phyloP scores from a whole-genome alignment of 2,797 vertebrate genomes.

The Phalloptychus januarius region DNA sequence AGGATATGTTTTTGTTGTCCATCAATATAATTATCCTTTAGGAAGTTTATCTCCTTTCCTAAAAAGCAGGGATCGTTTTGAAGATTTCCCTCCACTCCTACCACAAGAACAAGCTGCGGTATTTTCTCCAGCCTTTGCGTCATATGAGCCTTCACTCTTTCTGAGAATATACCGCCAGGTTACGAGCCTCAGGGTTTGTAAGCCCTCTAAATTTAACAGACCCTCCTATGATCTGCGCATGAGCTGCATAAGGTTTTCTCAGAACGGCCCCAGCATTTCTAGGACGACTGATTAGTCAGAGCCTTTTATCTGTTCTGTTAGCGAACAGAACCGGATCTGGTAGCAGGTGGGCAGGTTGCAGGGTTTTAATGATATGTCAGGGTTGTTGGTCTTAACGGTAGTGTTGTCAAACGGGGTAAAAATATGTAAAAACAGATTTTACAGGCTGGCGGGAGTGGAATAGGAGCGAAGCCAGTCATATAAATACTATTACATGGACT shows the following conservation, averaged over 20 bases:
- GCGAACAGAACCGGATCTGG: neutral
- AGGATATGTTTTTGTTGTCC: neutral
- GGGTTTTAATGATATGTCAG: neutral
- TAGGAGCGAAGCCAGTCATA: neutral
- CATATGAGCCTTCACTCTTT: neutral
- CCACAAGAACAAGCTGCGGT: neutral
- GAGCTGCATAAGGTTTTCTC: constrained; percentile 16
- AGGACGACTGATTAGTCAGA: constrained; percentile 15
- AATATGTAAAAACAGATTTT: neutral
- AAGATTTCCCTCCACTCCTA: neutral
- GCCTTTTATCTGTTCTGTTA: neutral
- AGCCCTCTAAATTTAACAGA: constrained; percentile 8
- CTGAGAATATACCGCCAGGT: neutral
- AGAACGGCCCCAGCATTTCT: neutral
- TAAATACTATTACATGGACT: neutral
- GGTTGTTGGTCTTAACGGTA: neutral
- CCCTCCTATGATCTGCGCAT: constrained; percentile 1
- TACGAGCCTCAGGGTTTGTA: neutral
- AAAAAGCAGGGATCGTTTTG: neutral
- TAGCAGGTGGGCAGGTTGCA: neutral
- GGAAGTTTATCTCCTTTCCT: neutral
- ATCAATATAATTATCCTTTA: neutral
- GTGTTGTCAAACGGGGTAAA: neutral
- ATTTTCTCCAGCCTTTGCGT: neutral
- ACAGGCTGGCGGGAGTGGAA: neutral